Base-by-base conservation (phyloP, 2,113 vertebrate genomes). In the Philantomba maxwellii region DNA sequence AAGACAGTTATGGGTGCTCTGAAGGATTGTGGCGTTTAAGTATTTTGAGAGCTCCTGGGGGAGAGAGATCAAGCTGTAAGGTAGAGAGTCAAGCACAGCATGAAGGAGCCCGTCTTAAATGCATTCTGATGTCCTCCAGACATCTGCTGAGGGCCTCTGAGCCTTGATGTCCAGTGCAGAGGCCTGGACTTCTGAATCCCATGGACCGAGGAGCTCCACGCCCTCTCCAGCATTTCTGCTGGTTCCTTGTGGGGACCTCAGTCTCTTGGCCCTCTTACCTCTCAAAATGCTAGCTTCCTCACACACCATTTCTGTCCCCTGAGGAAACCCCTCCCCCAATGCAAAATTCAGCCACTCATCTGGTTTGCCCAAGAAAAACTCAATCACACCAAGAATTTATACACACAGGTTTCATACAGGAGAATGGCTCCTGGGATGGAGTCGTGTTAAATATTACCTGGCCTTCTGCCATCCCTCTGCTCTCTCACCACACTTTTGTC, bases 261-360 rank as follows among this genome's bases (percentile, higher is more conserved):
- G 47, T 51, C 51, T 94, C 81, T 53, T 39, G 36, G 30, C 9
- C 4, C 30, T 57, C 81, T 36, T 43, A 5, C 49, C 30, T 73
- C 47, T 88, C 51, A 60, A 53, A 89, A 58, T 55, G 55, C 57
- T 43, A 26, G 7, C 14, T 55, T 85, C 26, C n/a, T 93, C 51
- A 94, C 58, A 73, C 6, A 73, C 6, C 33, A 25, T 51, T 55
- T 66, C 66, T 30, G n/a, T 84, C 28, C 51, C 77, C 13, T 17
- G 23, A 62, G 12, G 51, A 14, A 4, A 13, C n/a, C 64, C 62
- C 47, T 16, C 28, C 30, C 17, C 16, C 36, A 70, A 30, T 15
- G 43, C 86, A 78, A 97, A 93, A 87, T 80, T 25, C 87, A 78
- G 64, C 16, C 70, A 95, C n/a, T 87, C 36, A 33, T 95, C 57